phyloP scores from a whole-genome alignment of 2,888 invertebrate genomes.

The Leptopilina syphax region DNA sequence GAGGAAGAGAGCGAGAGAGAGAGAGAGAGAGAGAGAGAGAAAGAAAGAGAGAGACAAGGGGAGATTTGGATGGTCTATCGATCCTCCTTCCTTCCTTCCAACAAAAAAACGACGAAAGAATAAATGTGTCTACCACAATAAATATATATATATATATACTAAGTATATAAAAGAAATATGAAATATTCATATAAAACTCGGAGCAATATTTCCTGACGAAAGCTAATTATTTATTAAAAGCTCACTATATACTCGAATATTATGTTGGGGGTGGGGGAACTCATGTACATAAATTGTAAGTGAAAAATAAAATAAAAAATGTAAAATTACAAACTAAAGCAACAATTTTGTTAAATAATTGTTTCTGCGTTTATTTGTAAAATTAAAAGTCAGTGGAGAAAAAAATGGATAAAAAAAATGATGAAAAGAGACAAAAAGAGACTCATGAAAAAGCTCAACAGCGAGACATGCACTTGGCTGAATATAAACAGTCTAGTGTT shows the following conservation, averaged over 20 bases:
- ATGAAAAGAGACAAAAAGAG: conserved; percentile 35
- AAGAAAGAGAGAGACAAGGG: background rate
- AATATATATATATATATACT: conserved; percentile 5
- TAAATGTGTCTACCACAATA: background rate
- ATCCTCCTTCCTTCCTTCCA: background rate
- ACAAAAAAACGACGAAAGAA: background rate
- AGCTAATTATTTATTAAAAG: conserved; percentile 9
- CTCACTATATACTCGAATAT: background rate
- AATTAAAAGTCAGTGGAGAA: background rate
- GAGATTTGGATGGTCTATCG: conserved; percentile 24
- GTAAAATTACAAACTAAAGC: too few species aligned
- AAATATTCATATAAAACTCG: conserved; percentile 9
- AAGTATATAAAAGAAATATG: background rate
- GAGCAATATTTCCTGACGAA: conserved; percentile 1
- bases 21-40: background rate
- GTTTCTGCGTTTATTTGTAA: too few species aligned
- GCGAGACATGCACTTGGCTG: too few species aligned
- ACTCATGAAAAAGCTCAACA: background rate
- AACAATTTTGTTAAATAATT: too few species aligned
- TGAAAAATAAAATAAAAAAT: too few species aligned
- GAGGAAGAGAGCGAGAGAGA: background rate
- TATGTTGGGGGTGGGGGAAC: background rate
- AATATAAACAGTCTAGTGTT: conserved; percentile 28
- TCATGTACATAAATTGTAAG: too few species aligned
- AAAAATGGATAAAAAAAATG: conserved; percentile 17